These are phyloP conservation scores for Pedionomus torquatus DNA, from an alignment of 2,113 vertebrate species.

Conservation along the genomic window DNA sequence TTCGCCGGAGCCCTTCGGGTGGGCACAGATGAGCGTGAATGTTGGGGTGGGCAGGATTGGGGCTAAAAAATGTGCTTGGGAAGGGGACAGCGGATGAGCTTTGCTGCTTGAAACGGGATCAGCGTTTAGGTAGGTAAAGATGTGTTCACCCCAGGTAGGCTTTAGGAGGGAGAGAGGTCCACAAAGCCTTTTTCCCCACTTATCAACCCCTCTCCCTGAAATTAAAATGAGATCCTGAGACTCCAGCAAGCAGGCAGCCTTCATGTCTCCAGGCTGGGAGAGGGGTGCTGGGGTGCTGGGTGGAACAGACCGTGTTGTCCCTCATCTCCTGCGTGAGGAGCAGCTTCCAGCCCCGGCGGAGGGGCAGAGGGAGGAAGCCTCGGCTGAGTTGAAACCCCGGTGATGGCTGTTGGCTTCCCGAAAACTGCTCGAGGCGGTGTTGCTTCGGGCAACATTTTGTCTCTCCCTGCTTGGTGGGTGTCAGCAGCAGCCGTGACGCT, in stretches of 20 bases:
- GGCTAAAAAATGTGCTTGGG: background rate
- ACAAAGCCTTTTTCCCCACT: background rate
- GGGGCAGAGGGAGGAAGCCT: too few species aligned
- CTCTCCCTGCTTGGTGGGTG: background rate
- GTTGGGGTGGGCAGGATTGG: background rate
- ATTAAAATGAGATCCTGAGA: background rate
- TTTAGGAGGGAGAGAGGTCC: background rate
- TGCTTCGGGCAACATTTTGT: background rate
- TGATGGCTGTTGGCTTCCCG: background rate
- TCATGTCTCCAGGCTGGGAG: background rate
- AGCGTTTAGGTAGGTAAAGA: background rate
- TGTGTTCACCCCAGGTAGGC: background rate
- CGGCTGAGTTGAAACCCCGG: accelerated
- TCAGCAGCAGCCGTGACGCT: accelerated
- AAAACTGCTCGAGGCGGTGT: background rate
- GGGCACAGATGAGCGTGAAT: accelerated
- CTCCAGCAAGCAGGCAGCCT: background rate
- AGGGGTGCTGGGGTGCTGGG: background rate
- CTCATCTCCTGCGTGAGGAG: accelerated
- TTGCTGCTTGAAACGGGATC: background rate
- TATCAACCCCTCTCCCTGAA: background rate
- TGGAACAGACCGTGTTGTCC: accelerated
- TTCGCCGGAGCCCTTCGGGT: accelerated
- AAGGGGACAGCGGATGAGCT: background rate
- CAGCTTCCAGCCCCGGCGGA: accelerated